Evolutionary conservation across 2,888 invertebrate species (phyloP), one percentile per base, ranked within the genome.

Genomic region (Mystacides longicornis): DNA sequence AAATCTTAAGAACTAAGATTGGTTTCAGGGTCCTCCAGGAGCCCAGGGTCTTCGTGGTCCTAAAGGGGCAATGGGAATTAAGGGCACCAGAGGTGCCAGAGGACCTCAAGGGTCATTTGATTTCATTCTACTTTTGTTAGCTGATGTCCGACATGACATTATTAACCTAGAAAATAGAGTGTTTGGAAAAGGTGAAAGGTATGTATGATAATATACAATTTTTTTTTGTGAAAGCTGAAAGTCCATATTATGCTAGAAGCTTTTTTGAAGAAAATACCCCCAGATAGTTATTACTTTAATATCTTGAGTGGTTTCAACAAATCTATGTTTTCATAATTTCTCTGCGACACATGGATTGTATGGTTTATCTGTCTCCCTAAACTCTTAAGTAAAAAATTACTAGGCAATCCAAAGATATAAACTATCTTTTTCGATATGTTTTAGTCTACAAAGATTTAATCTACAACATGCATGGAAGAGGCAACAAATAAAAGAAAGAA

Each of bases 71-170:
- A 66, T 65, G 46, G 85, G 84, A 0, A 71, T 77, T 0, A 69
- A 76, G 51, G 85, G 84, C 0, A 74, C 75, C 0, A 69, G 79
- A 27, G 84, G 84, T 1, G 73, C 78, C 0, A 75, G 79, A 53
- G 83, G 83, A 0, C 81, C 82, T 2, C 75, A 77, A 54, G 83
- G 81, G 2, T 81, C 82, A 2, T 70, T 84, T 52, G 84, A 85
- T 66, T 77, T 83, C 58, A 74, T 85, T 67, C 71, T 85, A 48
- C 72, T 85, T 0, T 70, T 85, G 63, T 68, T 85, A 60, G 83
- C 84, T 2, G 84, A 85, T 64, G 68, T 84, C 27, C 71, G 81
- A 53, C 81, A 83, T 60, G 83, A 83, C 63, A 79, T 84, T 58
- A 75, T 77, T 49, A 80, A 81, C 64, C 67, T 84, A 37, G 83